Evolutionary conservation across 1,140 invertebrate species (phyloP), one percentile per base, ranked within the genome.

Genomic region (Halictus rubicundus): DNA sequence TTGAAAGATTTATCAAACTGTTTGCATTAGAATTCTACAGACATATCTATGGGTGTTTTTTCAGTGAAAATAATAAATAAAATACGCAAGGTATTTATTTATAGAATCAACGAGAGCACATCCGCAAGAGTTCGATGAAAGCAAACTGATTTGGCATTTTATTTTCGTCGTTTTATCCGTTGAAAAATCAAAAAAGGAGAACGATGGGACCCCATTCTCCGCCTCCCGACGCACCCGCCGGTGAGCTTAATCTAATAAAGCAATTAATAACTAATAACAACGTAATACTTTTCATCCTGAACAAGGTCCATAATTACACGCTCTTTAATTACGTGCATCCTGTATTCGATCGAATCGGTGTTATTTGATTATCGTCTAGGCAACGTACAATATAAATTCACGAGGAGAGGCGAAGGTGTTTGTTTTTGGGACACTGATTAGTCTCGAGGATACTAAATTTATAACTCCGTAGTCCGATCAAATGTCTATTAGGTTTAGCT

Each of bases 191-290:
- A 42, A n/a, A 32, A 70, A 23, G 52, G 12, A 46, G 49, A 57
- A 64, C 21, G 19, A 52, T n/a, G 14, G 54, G 54, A 68, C 70
- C 49, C 63, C 66, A 46, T 75, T 59, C 65, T 46, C 49, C 65
- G 39, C 79, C 77, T 52, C 46, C 32, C 37, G 52, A 19, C 52
- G 25, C 39, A 72, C 74, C 61, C 42, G 54, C 64, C 54, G 68
- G 49, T 68, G 54, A 61, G 49, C 74, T 82, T 88, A 89, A 89
- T 88, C 88, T 88, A 89, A 89, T 89, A 89, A 89, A 89, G 87
- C 86, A 82, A 88, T 87, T 89, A 86, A 85, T 80, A 83, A 83
- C 85, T 86, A 77, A 86, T 86, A 86, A 84, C 79, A 89, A 88
- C 80, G 84, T 89, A 83, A 89, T 88, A 81, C 49, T 60, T 46